These are phyloP conservation scores for Crocallis elinguaria DNA, from an alignment of 2,888 invertebrate species.

Conservation along the genomic window DNA sequence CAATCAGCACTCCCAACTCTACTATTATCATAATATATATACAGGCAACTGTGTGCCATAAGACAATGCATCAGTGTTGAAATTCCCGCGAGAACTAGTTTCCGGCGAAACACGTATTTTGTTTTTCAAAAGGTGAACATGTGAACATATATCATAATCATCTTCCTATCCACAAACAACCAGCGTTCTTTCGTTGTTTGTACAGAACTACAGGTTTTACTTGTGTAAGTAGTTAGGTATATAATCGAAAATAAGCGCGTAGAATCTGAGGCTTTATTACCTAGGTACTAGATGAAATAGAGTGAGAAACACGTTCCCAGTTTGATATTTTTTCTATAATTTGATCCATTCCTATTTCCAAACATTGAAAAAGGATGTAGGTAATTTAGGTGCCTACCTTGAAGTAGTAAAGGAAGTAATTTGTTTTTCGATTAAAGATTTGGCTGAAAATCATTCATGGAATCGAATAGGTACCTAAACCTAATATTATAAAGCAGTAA, in stretches of 20 bases:
- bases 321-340: constrained; percentile 23
- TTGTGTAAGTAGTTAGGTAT: too few relatives aligned
- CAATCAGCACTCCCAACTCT: constrained; percentile 12
- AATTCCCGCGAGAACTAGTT: not conserved
- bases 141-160: constrained; percentile 38
- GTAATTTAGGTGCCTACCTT: not conserved
- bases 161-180: constrained; percentile 21
- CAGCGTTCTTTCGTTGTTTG: not conserved
- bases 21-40: not conserved
- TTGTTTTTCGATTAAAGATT: not conserved
- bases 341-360: constrained; percentile 11
- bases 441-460: not conserved
- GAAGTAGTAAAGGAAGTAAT: not conserved
- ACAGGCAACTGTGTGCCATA: not conserved
- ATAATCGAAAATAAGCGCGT: constrained; percentile 4
- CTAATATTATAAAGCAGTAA: too few relatives aligned
- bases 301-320: constrained; percentile 11
- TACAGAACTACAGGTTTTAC: not conserved
- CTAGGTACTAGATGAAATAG: constrained; percentile 8
- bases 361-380: constrained; percentile 7
- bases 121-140: constrained; percentile 34
- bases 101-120: constrained; percentile 18
- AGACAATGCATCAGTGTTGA: not conserved
- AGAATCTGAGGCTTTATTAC: constrained; percentile 11
- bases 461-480: not conserved